phyloP scores from a whole-genome alignment of 2,797 vertebrate species.

The Phrynocephalus vlangalii region DNA sequence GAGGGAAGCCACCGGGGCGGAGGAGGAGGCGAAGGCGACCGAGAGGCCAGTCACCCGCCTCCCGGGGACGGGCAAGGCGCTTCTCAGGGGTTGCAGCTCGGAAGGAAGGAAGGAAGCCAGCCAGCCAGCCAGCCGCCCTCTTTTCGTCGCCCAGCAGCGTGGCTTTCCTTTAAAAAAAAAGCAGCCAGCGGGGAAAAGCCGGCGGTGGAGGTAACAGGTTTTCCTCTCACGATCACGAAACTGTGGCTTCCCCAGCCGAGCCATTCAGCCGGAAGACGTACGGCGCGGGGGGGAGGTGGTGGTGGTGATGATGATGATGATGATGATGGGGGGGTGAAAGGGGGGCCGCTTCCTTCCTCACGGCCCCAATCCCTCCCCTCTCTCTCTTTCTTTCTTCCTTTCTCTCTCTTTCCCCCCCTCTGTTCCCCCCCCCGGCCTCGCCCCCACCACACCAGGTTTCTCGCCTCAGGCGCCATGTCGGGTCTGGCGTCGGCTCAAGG shows the following conservation, averaged over 20 bases:
- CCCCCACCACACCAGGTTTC: no score
- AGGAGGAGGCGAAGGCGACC: no score
- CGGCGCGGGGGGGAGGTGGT: no score
- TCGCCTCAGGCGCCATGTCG: no score
- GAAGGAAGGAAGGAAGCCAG: no score
- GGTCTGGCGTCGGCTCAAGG: no score
- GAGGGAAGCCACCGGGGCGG: neutral
- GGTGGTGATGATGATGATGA: no score
- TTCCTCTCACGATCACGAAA: neutral
- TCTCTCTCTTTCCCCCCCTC: neutral
- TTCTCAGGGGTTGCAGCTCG: neutral
- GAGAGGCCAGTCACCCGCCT: neutral
- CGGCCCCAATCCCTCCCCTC: no score
- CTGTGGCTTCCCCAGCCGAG: neutral
- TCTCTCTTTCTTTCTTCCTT: neutral
- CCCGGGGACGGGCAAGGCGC: fast-evolving
- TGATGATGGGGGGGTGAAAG: no score
- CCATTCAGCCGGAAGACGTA: no score
- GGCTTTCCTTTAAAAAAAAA: neutral
- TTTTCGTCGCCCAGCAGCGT: neutral
- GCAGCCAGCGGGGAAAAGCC: neutral
- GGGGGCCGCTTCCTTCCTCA: neutral
- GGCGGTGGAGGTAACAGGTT: neutral
- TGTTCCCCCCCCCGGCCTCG: neutral
- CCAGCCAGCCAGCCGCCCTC: no score